Evolutionary conservation across 2,888 invertebrate genomes (phyloP), one percentile per base, ranked within the genome.

Genomic region (Morpho deidamia): DNA sequence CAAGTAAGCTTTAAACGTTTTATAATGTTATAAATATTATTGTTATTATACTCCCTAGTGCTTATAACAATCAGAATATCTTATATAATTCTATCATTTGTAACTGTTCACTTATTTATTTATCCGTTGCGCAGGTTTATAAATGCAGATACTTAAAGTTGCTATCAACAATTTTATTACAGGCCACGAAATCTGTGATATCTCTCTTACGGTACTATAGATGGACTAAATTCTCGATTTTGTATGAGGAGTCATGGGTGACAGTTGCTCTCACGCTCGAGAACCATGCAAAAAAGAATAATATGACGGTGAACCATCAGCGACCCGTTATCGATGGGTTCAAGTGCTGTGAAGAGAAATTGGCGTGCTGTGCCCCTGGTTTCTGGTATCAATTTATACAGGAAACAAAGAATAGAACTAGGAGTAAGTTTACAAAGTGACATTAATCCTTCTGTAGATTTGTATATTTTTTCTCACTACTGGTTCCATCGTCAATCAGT

Each of bases 141-240:
- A 5, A 23, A 33, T 11, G 44, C 33, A 42, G 23, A 10, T 11
- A 33, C 11, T 33, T 33, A 37, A n/a, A 23, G 23, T 23, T 14
- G 14, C 14, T 35, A 14, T 14, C 2, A 45, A 8, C 1, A 5
- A 32, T 39, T 46, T 2, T 11, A 42, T 49, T 49, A 44, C 81
- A 97, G 94, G 97, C 98, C 61, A 97, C 96, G 56, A 97, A 98
- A 88, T 98, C 98, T 44, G 95, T 99, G 68, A 94, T 99, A 78
- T 94, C 98, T 0, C 91, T 99, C 56, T 90, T 99, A 69, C 92
- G 93, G 54, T 96, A 98, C 86, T 98, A 96, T 89, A 93, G 95
- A 69, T 99, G 99, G 99, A 93, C 93, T 67, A 97, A 97, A 79
- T 98, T 98, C 85, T 95, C 97, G 14, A 95, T 99, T 58, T 91